Conservation (phyloP, 2,113 vertebrate species). For the Cottus gobio region DNA sequence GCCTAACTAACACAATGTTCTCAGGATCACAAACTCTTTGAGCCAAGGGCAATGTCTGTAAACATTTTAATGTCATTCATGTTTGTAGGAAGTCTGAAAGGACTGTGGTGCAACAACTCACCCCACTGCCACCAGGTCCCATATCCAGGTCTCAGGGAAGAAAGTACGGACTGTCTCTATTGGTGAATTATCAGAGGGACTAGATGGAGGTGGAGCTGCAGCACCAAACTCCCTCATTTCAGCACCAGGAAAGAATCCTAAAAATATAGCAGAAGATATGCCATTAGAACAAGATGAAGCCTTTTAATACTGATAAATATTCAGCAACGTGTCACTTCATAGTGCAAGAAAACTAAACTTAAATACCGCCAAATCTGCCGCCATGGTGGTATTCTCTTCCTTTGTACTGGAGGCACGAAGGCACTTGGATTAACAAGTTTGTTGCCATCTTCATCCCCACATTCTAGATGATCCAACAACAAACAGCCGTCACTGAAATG, state of each 20-base stretch:
- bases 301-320: background rate
- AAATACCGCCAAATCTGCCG: background rate
- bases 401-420: constrained; percentile 53
- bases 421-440: constrained; percentile 55
- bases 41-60: background rate
- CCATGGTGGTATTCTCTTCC: constrained; percentile 49
- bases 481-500: background rate
- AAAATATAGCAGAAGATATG: background rate
- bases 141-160: constrained; percentile 93
- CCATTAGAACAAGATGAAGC: background rate
- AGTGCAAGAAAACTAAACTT: constrained; percentile 61
- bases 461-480: constrained; percentile 74
- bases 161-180: constrained; percentile 78
- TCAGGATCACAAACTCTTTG: no score
- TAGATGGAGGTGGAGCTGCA: no score
- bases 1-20: background rate
- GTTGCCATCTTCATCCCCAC: constrained; percentile 86
- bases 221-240: no score
- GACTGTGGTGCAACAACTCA: constrained; percentile 66
- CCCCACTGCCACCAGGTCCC: constrained; percentile 84
- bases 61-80: no score
- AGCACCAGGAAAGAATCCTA: background rate
- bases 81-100: background rate
- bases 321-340: constrained; percentile 15
- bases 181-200: accelerated